Evolutionary conservation across 2,888 invertebrate species (phyloP).

Genomic region (Norana najaformis): DNA sequence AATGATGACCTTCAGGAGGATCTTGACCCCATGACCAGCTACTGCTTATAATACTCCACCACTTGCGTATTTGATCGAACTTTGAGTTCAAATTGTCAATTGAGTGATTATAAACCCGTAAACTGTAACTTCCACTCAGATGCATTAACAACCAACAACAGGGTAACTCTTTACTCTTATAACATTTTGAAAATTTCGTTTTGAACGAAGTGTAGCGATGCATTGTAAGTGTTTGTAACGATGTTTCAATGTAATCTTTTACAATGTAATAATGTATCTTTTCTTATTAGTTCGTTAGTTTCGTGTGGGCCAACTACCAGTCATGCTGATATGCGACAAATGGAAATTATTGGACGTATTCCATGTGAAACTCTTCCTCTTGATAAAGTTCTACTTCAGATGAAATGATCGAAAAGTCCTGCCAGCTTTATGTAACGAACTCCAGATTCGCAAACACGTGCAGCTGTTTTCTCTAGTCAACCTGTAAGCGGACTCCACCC

Average conservation of each 20-base stretch:
- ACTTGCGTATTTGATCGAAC: too few relatives aligned
- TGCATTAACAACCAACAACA: neutral
- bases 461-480: neutral
- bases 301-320: too few relatives aligned
- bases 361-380: neutral
- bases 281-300: too few relatives aligned
- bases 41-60: neutral
- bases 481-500: neutral
- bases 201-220: neutral
- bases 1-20: too few relatives aligned
- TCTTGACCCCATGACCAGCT: too few relatives aligned
- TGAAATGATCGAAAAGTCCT: neutral
- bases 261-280: neutral
- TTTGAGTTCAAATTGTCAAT: neutral
- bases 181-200: neutral
- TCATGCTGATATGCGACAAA: neutral
- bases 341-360: neutral
- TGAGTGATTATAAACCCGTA: neutral
- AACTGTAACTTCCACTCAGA: neutral
- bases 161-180: neutral
- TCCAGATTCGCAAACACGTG: conserved; percentile 13
- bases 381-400: neutral
- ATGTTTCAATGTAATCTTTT: neutral
- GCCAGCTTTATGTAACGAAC: neutral
- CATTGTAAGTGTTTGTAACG: neutral